Evolutionary conservation across 2,113 vertebrate species (phyloP), one percentile per base, ranked within the genome.

Genomic region (Progne subis): DNA sequence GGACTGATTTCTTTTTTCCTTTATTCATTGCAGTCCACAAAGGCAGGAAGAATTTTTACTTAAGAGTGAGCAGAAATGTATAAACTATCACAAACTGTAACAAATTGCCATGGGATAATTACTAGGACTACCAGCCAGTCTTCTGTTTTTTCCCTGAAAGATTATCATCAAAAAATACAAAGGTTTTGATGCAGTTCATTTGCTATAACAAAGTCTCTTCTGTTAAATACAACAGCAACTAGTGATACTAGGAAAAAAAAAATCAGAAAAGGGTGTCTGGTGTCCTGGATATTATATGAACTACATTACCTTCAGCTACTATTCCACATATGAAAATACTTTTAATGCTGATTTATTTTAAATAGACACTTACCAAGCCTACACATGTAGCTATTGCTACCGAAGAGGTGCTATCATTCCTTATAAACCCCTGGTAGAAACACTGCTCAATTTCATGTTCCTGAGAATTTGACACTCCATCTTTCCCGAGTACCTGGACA

Each of bases 351-450:
- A 60, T 90, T 84, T 74, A 18, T 71, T 90, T 93, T 53, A 91
- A 17, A 67, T 14, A 91, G 39, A 91, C 61, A 98, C 99, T 99
- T 97, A 99, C 99, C 98, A 99, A 98, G 95, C 99, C 99, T 43
- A 98, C 97, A 96, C 99, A 99, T 0, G 98, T 99, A 18, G 99
- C 99, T 97, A 99, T 97, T 44, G 99, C 99, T 49, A 99, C 99
- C 0, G 98, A 99, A 53, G 99, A 99, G 56, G 97, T 96, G 44
- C 98, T 98, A 97, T 98, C 97, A 64, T 99, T 99, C 75, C 98
- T 98, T 97, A 99, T 98, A 97, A 98, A 98, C 98, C 99, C 99
- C 98, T 99, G 99, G 98, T 99, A 99, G 95, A 99, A 98, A 97
- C 99, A 99, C 94, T 94, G 97, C 67, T 97, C 98, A 80, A 98